Evolutionary conservation across 2,113 vertebrate genomes (phyloP), one percentile per base, ranked within the genome.

Genomic region (Oryzias javanicus): DNA sequence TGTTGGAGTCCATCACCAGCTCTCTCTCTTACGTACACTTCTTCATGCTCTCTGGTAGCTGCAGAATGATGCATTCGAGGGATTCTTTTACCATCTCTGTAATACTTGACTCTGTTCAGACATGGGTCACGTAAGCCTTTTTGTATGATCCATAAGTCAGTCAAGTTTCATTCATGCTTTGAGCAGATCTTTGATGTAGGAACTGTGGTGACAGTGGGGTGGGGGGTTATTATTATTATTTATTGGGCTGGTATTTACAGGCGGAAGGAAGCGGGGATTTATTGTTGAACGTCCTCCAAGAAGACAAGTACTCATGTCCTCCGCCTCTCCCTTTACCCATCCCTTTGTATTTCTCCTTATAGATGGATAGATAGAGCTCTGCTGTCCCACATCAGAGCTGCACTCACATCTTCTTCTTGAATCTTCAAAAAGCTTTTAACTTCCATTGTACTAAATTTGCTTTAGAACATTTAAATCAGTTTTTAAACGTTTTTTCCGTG

Each of bases 191-290:
- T 72, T 5, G 64, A 76, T 71, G 79, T 71, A 70, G 44, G 24
- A 12, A 7, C 60, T 18, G 53, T 61, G 64, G 69, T 29, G 12
- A 18, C 10, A 20, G 41, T 67, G 25, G 48, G 45, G 24, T 52
- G 53, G 49, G 8, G 29, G 27, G 27, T 29, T 35, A 12, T 35
- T 10, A 35, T 35, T 79, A 65, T 80, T 79, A 79, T 74, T 84
- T 71, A 79, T 18, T 51, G 61, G 51, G 62, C 60, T 67, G 76
- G 68, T 80, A 79, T 88, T 89, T 86, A 90, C 75, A 69, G 64
- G 73, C 74, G 69, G 84, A 85, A 76, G 86, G 69, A 86, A 88
- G 61, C 70, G 5, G 6, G 14, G 77, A 88, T 86, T 86, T 80
- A 89, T 86, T 74, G 64, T 81, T 62, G 59, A 79, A 56, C 12